A percentile compares a stretch with the other conserved stretches of the same genome.
phyloP scores from a whole-genome alignment of 2,797 vertebrate species.

The Galagoides demidoff region DNA sequence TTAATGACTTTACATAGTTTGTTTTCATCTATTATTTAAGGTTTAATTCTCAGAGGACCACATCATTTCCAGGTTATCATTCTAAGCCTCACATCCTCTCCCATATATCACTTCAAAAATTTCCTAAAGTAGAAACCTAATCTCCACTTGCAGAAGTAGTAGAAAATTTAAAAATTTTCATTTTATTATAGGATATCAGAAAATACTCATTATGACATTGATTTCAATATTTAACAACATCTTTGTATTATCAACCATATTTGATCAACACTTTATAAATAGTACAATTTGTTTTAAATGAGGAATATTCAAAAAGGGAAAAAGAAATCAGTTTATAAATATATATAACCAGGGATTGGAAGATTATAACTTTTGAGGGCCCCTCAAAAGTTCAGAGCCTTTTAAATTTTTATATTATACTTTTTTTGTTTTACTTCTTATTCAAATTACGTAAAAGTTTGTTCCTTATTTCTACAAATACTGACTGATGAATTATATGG shows the following conservation, averaged over 20 bases:
- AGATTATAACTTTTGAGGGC: neutral
- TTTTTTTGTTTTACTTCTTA: neutral
- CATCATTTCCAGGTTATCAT: neutral
- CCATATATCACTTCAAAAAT: constrained; percentile 18
- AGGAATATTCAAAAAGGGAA: neutral
- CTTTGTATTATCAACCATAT: neutral
- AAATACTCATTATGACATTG: neutral
- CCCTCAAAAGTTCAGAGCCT: neutral
- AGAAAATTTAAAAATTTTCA: neutral
- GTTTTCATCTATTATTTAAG: neutral
- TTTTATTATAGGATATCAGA: neutral
- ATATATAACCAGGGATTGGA: neutral
- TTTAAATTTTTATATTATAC: neutral
- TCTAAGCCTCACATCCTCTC: neutral
- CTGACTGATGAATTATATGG: neutral
- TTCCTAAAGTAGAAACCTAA: neutral
- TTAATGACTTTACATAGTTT: neutral
- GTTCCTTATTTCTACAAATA: neutral
- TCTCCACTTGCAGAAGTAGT: neutral
- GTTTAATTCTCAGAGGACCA: neutral
- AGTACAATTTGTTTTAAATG: constrained; percentile 8
- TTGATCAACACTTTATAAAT: neutral
- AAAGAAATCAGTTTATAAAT: neutral
- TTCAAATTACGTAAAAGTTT: constrained; percentile 1
- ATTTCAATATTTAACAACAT: neutral